Percentiles rank a stretch among this genome's conserved stretches.
Conservation (phyloP, 2,888 invertebrate genomes). For the Elegia similella region DNA sequence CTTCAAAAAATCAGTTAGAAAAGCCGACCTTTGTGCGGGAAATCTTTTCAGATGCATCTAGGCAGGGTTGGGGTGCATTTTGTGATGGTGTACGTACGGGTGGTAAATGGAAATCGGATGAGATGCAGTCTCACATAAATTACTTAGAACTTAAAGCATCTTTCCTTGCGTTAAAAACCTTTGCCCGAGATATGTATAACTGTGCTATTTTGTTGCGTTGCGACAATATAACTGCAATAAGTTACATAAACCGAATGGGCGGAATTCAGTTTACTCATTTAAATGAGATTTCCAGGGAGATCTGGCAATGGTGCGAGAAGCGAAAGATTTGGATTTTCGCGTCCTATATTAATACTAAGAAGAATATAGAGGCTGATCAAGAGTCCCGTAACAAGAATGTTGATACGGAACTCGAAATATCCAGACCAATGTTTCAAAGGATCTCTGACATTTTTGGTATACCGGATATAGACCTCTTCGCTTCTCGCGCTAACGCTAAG, state of each 20-base stretch:
- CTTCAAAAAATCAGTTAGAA: background rate
- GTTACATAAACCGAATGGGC: slow-evolving; percentile 24
- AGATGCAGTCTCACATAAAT: background rate
- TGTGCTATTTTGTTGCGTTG: background rate
- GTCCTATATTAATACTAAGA: slow-evolving; percentile 23
- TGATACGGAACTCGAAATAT: slow-evolving; percentile 16
- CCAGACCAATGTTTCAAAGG: slow-evolving; percentile 15
- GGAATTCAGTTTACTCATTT: slow-evolving; percentile 23
- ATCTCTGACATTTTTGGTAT: slow-evolving; percentile 2
- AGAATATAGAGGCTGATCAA: slow-evolving; percentile 23
- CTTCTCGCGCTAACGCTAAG: background rate
- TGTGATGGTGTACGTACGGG: background rate
- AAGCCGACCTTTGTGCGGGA: background rate
- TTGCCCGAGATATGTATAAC: background rate
- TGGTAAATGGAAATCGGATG: background rate
- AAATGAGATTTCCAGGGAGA: slow-evolving; percentile 17
- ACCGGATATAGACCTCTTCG: no score
- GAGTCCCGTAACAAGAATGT: slow-evolving; percentile 19
- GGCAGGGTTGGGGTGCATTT: background rate
- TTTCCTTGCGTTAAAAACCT: background rate
- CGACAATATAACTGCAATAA: slow-evolving; percentile 25
- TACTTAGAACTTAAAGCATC: slow-evolving; percentile 1
- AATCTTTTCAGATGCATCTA: background rate
- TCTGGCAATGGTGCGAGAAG: slow-evolving; percentile 27
- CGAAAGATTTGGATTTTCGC: slow-evolving; percentile 23